Evolutionary conservation across 2,888 invertebrate genomes (phyloP).

Genomic region (Bombylius major): DNA sequence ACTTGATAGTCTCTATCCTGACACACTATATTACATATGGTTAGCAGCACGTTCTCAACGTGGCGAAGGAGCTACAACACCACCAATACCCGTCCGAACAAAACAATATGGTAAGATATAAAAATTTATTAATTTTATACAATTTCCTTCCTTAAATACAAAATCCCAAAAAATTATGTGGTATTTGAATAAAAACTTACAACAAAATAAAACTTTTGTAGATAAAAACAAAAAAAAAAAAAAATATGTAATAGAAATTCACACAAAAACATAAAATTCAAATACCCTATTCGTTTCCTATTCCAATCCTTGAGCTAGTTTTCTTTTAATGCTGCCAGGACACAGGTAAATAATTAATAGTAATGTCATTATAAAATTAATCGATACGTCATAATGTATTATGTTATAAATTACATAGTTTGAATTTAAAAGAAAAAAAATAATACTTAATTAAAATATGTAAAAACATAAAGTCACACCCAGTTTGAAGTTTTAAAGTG

Average conservation of each 20-base stretch:
- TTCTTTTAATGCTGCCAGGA: conserved; percentile 11
- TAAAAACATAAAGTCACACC: no score
- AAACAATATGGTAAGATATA: conserved; percentile 90
- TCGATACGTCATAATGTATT: no score
- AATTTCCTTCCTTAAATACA: neutral
- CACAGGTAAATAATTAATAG: conserved; percentile 8
- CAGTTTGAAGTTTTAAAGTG: no score
- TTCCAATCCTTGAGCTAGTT: neutral
- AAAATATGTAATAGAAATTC: neutral
- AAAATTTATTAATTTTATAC: neutral
- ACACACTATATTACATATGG: conserved; percentile 95
- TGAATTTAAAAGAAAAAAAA: no score
- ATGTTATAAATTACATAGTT: no score
- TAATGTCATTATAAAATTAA: no score
- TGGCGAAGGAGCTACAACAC: conserved; percentile 92
- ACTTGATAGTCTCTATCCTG: conserved; percentile 82
- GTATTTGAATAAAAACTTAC: neutral
- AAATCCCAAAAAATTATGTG: neutral
- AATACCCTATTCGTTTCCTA: neutral
- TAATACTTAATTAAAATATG: no score
- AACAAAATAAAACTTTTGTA: neutral
- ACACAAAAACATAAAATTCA: neutral
- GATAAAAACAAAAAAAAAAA: neutral
- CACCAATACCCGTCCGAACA: conserved; percentile 85
- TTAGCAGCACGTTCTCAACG: conserved; percentile 84